phyloP scores from a whole-genome alignment of 2,888 invertebrate species.

The Gasteruption jaculator region DNA sequence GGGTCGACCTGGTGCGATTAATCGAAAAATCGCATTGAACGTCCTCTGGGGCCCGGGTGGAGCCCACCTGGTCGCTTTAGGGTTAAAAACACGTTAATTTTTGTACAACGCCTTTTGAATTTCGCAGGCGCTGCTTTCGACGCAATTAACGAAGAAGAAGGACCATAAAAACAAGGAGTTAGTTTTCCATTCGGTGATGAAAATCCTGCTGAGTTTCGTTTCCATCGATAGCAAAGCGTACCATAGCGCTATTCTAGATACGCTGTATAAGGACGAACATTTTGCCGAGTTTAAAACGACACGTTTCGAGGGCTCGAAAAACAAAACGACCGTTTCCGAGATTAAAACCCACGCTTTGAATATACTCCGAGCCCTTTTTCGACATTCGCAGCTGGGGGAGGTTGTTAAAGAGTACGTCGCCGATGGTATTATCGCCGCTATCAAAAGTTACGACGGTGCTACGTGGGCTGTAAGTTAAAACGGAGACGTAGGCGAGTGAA shows the following conservation, averaged over 20 bases:
- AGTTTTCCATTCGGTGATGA: slow-evolving; percentile 41
- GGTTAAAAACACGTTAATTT: too few relatives aligned
- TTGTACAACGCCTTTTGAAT: not conserved
- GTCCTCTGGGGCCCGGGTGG: too few relatives aligned
- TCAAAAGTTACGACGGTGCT: slow-evolving; percentile 68
- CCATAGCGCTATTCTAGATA: too few relatives aligned
- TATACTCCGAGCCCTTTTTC: slow-evolving; percentile 75
- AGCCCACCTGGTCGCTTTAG: too few relatives aligned
- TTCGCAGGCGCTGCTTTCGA: slow-evolving; percentile 69
- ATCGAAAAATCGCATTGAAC: too few relatives aligned
- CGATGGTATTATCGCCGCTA: slow-evolving; percentile 66
- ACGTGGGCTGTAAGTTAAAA: slow-evolving; percentile 71
- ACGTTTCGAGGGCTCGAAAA: too few relatives aligned
- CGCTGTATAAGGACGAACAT: too few relatives aligned
- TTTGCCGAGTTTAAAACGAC: too few relatives aligned
- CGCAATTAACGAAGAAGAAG: slow-evolving; percentile 64
- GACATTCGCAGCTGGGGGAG: slow-evolving; percentile 73
- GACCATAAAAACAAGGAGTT: slow-evolving; percentile 54
- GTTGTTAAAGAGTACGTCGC: slow-evolving; percentile 66
- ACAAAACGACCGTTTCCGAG: too few relatives aligned
- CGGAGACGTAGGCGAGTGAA: not conserved
- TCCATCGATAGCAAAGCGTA: too few relatives aligned
- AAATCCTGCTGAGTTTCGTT: slow-evolving; percentile 37
- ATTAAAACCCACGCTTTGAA: slow-evolving; percentile 78
- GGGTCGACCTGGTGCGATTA: too few relatives aligned